Evolutionary conservation across 2,113 vertebrate species (phyloP), one percentile per base, ranked within the genome.

Genomic region (Cyanocitta stelleri): DNA sequence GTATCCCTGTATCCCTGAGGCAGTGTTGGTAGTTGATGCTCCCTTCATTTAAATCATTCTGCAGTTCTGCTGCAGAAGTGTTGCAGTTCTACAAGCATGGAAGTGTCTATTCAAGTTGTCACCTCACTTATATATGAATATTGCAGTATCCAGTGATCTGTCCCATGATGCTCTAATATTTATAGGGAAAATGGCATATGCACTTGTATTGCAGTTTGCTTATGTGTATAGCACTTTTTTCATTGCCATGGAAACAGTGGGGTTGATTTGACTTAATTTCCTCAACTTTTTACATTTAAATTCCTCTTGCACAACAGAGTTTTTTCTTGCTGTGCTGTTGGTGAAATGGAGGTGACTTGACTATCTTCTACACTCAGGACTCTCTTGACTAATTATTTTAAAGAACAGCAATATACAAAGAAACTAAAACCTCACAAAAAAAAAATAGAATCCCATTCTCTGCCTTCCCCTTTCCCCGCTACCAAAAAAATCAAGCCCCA

Each of bases 191-290:
- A 68, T 26, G 49, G 37, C 75, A 56, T 64, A 76, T 83, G 79
- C 43, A 41, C 9, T 82, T 1, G 1, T 37, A 64, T 37, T 85
- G 51, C 49, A 59, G 58, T 86, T 95, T 88, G 46, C 63, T 19
- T 93, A 41, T 59, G 46, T 83, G 51, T 94, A 26, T 46, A 77
- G 55, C 62, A 73, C 54, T 33, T 55, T 22, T 33, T 32, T 56
- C 32, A 76, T 68, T 93, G 75, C 82, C 56, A 66, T 93, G 79
- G 90, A 76, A 94, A 96, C 54, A 71, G 43, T n/a, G 37, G 7
- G 81, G 64, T 75, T 89, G 55, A 85, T 52, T 73, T 87, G 59
- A 87, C 51, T 87, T 94, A 61, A 87, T 87, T 85, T 92, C 12
- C 51, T 94, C 61, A 61, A 39, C 10, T 37, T 55, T 55, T 72